Conservation (phyloP, 2,797 vertebrate genomes). For the Peromyscus eremicus region DNA sequence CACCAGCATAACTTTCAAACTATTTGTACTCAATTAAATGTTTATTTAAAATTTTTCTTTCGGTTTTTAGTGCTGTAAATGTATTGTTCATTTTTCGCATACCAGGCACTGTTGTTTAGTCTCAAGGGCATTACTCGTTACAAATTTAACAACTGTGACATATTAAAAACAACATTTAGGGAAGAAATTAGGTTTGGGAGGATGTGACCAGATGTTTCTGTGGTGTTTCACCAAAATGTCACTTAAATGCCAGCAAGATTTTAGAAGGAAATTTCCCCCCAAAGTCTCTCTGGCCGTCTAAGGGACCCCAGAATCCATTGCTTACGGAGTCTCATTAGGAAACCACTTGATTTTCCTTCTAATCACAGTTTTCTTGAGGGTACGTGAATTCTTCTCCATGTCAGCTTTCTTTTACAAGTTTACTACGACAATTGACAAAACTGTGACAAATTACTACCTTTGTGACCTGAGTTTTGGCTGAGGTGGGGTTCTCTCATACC, state of each 20-base stretch:
- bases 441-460: background rate
- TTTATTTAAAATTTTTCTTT: slow-evolving; percentile 87
- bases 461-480: slow-evolving; percentile 37
- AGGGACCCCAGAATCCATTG: slow-evolving; percentile 47
- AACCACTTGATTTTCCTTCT: slow-evolving; percentile 63
- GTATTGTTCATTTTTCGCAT: slow-evolving; percentile 89
- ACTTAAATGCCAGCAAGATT: slow-evolving; percentile 84
- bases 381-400: slow-evolving; percentile 30
- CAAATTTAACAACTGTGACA: slow-evolving; percentile 89
- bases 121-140: slow-evolving; percentile 87
- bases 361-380: slow-evolving; percentile 45
- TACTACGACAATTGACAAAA: slow-evolving; percentile 18
- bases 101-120: slow-evolving; percentile 87
- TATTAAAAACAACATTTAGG: slow-evolving; percentile 89
- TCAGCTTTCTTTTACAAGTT: slow-evolving; percentile 46
- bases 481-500: background rate
- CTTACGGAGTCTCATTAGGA: slow-evolving; percentile 37
- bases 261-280: slow-evolving; percentile 66
- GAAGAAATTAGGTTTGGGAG: slow-evolving; percentile 87
- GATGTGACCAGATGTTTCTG: slow-evolving; percentile 89
- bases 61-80: slow-evolving; percentile 84
- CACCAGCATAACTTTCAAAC: slow-evolving; percentile 77
- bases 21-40: slow-evolving; percentile 83
- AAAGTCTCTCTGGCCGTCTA: slow-evolving; percentile 65
- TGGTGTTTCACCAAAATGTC: slow-evolving; percentile 87